Percentiles rank a stretch among this genome's conserved stretches.
These are phyloP conservation scores for Entosphenus tridentatus DNA, from an alignment of 2,113 vertebrate species.

Conservation along the genomic window DNA sequence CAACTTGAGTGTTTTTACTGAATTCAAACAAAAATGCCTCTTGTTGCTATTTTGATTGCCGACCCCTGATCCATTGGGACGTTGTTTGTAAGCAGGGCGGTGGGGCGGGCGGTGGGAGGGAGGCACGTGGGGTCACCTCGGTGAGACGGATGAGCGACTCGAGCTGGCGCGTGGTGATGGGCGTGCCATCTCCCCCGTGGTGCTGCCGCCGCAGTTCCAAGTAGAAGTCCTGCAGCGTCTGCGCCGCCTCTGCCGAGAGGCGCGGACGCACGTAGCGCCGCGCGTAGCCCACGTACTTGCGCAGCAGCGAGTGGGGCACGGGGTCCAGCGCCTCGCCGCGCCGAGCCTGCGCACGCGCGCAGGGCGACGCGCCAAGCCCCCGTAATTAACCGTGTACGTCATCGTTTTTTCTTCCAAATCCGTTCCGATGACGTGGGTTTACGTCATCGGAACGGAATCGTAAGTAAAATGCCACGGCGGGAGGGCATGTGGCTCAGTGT, in stretches of 20 bases:
- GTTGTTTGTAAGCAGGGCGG: too few species aligned
- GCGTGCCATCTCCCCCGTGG: conserved; percentile 42
- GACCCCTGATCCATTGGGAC: too few species aligned
- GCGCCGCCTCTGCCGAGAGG: conserved; percentile 50
- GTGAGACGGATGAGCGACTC: conserved; percentile 80
- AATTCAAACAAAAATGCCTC: too few species aligned
- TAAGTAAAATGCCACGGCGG: too few species aligned
- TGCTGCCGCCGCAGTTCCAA: conserved; percentile 63
- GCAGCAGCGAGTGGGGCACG: conserved; percentile 55
- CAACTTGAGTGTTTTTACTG: too few species aligned
- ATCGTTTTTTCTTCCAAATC: background rate
- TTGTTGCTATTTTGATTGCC: too few species aligned
- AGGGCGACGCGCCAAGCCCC: too few species aligned
- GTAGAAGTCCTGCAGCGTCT: conserved; percentile 69
- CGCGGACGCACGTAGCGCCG: conserved; percentile 62
- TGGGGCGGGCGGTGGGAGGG: too few species aligned
- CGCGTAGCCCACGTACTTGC: conserved; percentile 80
- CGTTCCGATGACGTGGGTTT: background rate
- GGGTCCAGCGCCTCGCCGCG: conserved; percentile 46
- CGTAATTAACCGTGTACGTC: too few species aligned
- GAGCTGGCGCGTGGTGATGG: conserved; percentile 84
- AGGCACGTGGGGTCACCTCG: conserved; percentile 25
- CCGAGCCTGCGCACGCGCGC: conserved; percentile 22
- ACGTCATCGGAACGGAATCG: too few species aligned
- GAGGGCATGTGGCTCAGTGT: too few species aligned